A percentile compares a stretch with the other conserved stretches of the same genome.
phyloP scores from a whole-genome alignment of 2,888 invertebrate genomes.

The Drosophila putrida region DNA sequence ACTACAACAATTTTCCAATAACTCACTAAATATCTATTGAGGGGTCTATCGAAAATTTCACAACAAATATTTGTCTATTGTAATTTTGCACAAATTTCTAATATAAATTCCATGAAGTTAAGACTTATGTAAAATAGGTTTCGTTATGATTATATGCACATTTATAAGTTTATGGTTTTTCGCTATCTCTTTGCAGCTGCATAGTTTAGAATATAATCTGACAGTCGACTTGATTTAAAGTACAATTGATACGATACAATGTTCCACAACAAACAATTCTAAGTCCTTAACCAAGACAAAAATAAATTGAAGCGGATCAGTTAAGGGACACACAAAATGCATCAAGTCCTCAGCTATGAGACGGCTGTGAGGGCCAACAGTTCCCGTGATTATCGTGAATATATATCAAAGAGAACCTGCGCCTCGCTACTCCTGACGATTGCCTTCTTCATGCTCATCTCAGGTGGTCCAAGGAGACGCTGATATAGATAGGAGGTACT shows the following conservation, averaged over 20 bases:
- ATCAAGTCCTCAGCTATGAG: conserved; percentile 85
- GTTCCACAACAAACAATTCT: conserved; percentile 30
- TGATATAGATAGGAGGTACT: conserved; percentile 32
- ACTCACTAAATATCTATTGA: conserved; percentile 28
- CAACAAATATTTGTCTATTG: conserved; percentile 16
- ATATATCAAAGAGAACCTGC: conserved; percentile 84
- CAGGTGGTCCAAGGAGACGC: conserved; percentile 72
- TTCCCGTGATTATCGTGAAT: conserved; percentile 84
- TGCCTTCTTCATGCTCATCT: conserved; percentile 84
- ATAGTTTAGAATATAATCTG: not conserved
- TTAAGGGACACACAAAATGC: conserved; percentile 73
- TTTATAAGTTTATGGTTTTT: not conserved
- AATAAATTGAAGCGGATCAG: conserved; percentile 1
- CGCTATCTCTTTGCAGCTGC: conserved; percentile 19
- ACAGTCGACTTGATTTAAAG: conserved; percentile 20
- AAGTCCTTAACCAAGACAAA: conserved; percentile 7
- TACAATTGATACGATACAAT: conserved; percentile 42
- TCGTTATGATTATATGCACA: not conserved
- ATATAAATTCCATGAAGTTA: conserved; percentile 11
- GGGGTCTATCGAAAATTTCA: conserved; percentile 24
- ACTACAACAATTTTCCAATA: conserved; percentile 23
- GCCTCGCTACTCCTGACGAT: conserved; percentile 84
- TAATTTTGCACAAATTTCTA: conserved; percentile 20
- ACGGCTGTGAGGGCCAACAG: conserved; percentile 84
- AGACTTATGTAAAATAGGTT: not conserved